Evolutionary conservation across 2,888 invertebrate genomes (phyloP).

Genomic region (Mythimna ferrago): DNA sequence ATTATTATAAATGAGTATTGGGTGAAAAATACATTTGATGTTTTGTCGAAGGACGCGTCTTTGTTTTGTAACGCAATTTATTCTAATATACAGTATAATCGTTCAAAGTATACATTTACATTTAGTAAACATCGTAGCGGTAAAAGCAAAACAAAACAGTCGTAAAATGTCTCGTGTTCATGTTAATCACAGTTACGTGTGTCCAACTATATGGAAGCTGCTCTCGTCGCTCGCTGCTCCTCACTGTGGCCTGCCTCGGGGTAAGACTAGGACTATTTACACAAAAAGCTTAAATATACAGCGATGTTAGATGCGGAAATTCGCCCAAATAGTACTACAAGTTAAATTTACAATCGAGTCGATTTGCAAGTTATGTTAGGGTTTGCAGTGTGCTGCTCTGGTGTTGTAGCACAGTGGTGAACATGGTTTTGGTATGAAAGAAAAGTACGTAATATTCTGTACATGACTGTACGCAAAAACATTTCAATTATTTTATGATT

Average conservation of each 20-base stretch:
- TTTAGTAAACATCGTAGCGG: slow-evolving; percentile 90
- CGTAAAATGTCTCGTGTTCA: slow-evolving; percentile 84
- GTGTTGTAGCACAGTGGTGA: slow-evolving; percentile 52
- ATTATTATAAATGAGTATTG: slow-evolving; percentile 88
- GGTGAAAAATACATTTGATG: slow-evolving; percentile 90
- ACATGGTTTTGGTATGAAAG: slow-evolving; percentile 45
- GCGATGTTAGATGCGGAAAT: slow-evolving; percentile 89
- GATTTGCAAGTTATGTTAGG: slow-evolving; percentile 68
- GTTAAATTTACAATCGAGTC: slow-evolving; percentile 84
- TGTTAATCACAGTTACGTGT: slow-evolving; percentile 90
- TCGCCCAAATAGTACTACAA: slow-evolving; percentile 86
- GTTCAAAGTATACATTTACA: slow-evolving; percentile 78
- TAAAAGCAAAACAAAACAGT: slow-evolving; percentile 90
- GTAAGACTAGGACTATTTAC: slow-evolving; percentile 85
- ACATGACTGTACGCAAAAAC: slow-evolving; percentile 48
- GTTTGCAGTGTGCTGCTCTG: slow-evolving; percentile 46
- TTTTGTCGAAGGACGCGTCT: slow-evolving; percentile 82
- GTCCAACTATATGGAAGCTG: slow-evolving; percentile 73
- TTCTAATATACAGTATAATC: slow-evolving; percentile 82
- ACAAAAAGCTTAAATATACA: slow-evolving; percentile 90
- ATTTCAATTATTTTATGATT: background rate
- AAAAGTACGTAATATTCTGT: slow-evolving; percentile 43
- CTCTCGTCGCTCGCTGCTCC: slow-evolving; percentile 75
- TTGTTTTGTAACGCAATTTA: slow-evolving; percentile 76
- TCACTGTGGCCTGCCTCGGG: slow-evolving; percentile 72